Evolutionary conservation across 2,888 invertebrate species (phyloP).

Genomic region (Pherbina coryleti): DNA sequence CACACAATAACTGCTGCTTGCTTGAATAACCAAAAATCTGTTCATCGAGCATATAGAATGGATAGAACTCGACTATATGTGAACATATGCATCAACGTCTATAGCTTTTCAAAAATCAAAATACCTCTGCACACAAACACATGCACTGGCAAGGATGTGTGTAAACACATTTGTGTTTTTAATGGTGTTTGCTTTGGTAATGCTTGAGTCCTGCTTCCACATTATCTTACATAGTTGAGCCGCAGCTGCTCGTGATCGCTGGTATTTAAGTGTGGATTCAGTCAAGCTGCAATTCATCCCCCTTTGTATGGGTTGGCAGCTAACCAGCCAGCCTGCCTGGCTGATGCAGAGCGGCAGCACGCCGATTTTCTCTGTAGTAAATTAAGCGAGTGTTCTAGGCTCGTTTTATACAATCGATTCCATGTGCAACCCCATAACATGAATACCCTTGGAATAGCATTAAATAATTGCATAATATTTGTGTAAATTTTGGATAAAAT

Average conservation of each 20-base stretch:
- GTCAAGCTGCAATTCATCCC: constrained; percentile 29
- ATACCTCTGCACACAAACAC: constrained; percentile 27
- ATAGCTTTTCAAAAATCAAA: constrained; percentile 24
- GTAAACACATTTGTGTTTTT: background rate
- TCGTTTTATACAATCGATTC: background rate
- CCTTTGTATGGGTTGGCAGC: background rate
- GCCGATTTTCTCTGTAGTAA: constrained; percentile 14
- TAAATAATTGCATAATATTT: background rate
- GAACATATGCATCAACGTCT: background rate
- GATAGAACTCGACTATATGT: background rate
- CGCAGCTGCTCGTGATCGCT: constrained; percentile 33
- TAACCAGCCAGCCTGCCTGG: background rate
- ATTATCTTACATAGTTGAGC: constrained; percentile 25
- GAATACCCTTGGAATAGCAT: background rate
- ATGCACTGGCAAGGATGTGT: background rate
- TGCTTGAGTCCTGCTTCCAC: background rate
- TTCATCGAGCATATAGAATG: background rate
- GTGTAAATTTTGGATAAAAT: background rate
- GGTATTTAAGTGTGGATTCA: constrained; percentile 10
- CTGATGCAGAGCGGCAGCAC: background rate
- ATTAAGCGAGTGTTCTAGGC: background rate
- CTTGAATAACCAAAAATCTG: background rate
- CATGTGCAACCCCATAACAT: background rate
- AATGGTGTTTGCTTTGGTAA: constrained; percentile 5
- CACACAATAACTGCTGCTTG: background rate